Conservation (phyloP, 2,888 invertebrate species). For the Microdon myrmicae region DNA sequence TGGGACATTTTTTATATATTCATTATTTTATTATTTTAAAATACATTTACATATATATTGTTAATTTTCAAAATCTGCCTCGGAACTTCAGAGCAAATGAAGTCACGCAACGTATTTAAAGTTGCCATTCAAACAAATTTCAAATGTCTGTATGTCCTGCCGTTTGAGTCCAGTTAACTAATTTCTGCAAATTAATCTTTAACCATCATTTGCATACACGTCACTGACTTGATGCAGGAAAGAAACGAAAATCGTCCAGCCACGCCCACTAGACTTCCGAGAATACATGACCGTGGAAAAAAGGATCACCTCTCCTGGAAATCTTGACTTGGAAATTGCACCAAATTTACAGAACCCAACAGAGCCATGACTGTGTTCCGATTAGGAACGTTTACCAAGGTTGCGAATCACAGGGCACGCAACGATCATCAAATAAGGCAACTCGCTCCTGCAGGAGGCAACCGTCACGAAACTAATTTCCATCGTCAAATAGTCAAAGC, state of each 20-base stretch:
- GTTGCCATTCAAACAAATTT: no score
- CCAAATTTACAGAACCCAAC: slow-evolving; percentile 22
- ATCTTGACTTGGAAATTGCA: slow-evolving; percentile 27
- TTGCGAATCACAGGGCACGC: slow-evolving; percentile 30
- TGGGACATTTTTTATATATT: no score
- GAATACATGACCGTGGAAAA: slow-evolving; percentile 13
- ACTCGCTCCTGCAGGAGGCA: slow-evolving; percentile 15
- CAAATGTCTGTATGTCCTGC: slow-evolving; percentile 22
- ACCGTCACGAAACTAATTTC: slow-evolving; percentile 16
- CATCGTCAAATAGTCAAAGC: slow-evolving; percentile 43
- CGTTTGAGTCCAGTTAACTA: slow-evolving; percentile 17
- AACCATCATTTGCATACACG: slow-evolving; percentile 38
- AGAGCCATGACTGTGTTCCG: slow-evolving; percentile 20
- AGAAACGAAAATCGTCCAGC: slow-evolving; percentile 1
- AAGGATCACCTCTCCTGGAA: slow-evolving; percentile 26
- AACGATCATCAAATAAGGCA: slow-evolving; percentile 6
- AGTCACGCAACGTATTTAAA: no score
- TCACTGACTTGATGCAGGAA: slow-evolving; percentile 9
- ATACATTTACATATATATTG: no score
- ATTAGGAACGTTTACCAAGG: slow-evolving; percentile 39
- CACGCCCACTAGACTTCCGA: slow-evolving; percentile 31
- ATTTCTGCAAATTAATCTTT: slow-evolving; percentile 26
- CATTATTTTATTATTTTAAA: no score
- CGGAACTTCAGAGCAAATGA: no score
- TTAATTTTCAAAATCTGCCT: no score